Evolutionary conservation across 2,113 vertebrate genomes (phyloP).

Genomic region (Phrynosoma platyrhinos): DNA sequence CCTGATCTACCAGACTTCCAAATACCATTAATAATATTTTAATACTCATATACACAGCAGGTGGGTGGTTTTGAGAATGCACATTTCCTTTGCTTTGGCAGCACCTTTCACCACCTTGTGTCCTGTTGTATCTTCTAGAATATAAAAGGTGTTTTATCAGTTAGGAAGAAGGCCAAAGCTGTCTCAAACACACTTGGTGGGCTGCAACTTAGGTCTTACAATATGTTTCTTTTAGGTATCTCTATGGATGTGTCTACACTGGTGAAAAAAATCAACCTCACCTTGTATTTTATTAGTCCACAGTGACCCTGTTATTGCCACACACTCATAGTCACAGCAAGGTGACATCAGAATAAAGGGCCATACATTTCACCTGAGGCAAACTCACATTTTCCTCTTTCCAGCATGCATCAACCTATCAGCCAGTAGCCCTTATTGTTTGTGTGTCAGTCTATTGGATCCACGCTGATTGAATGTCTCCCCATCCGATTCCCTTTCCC

Average conservation of each 20-base stretch:
- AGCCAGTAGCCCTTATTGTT: no score
- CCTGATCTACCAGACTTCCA: not conserved
- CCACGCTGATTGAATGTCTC: no score
- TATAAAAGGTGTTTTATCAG: not conserved
- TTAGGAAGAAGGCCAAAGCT: not conserved
- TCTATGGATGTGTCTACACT: not conserved
- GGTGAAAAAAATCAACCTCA: no score
- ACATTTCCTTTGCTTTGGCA: not conserved
- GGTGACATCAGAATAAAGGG: no score
- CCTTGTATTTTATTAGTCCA: no score
- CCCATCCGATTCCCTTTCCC: no score
- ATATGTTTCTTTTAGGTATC: not conserved
- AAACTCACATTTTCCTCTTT: no score
- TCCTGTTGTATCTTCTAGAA: constrained; percentile 14
- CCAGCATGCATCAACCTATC: no score
- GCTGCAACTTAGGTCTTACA: not conserved
- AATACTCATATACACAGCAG: not conserved
- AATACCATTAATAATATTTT: constrained; percentile 4
- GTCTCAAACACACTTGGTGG: not conserved
- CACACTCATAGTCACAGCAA: no score
- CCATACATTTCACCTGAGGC: no score
- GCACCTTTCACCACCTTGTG: not conserved
- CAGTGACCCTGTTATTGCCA: no score
- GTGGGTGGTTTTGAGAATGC: not conserved
- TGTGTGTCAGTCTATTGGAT: no score